Conservation (phyloP, 2,888 invertebrate species). For the Troides helena region DNA sequence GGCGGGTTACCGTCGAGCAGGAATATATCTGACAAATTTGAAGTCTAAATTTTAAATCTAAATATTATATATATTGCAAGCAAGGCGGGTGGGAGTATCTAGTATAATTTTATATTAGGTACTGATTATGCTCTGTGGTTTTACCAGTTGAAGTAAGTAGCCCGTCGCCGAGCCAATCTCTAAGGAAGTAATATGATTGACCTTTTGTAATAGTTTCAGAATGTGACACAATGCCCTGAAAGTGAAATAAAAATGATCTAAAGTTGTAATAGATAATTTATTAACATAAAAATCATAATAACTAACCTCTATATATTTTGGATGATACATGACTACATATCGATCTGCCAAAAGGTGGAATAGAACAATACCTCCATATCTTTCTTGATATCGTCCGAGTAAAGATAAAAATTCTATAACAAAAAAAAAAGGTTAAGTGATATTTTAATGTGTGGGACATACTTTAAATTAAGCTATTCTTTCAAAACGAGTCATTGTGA, state of each 20-base stretch:
- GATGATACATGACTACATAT: conserved; percentile 59
- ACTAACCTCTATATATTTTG: conserved; percentile 51
- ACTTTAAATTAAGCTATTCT: no score
- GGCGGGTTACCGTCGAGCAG: no score
- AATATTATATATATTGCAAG: no score
- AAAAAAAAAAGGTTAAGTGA: conserved; percentile 19
- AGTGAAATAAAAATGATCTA: conserved; percentile 30
- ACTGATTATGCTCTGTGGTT: neutral
- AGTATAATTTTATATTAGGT: no score
- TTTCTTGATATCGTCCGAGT: conserved; percentile 32
- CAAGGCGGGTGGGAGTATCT: no score
- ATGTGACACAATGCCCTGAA: conserved; percentile 71
- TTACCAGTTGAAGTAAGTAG: conserved; percentile 75
- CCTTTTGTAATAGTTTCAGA: conserved; percentile 77
- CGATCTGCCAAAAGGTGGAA: conserved; percentile 67
- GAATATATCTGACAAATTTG: no score
- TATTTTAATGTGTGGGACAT: neutral
- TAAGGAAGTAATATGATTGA: conserved; percentile 65
- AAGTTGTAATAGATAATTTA: neutral
- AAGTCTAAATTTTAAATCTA: no score
- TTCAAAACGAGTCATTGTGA: no score
- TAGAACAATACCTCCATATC: conserved; percentile 62
- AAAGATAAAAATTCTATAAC: conserved; percentile 53
- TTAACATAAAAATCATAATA: neutral
- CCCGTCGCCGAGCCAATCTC: conserved; percentile 78